A percentile compares a stretch with the other conserved stretches of the same genome.
phyloP scores from a whole-genome alignment of 2,888 invertebrate genomes.

The Salticus scenicus region DNA sequence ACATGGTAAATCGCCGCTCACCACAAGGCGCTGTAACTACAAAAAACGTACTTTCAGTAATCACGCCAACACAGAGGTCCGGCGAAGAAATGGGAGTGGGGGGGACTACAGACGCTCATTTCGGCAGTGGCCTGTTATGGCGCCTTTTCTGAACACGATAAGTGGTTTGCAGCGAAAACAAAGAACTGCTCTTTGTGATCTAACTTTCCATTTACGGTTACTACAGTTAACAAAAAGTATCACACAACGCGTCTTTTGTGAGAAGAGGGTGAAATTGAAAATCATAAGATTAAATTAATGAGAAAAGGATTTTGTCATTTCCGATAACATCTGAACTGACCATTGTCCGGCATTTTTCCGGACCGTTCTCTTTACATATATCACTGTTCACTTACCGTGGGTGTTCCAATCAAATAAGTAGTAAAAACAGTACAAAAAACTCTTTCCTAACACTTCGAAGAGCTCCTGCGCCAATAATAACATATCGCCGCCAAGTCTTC shows the following conservation, averaged over 20 bases:
- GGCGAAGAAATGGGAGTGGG: neutral
- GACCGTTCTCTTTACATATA: neutral
- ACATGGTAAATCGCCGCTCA: constrained; percentile 80
- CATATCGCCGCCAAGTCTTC: neutral
- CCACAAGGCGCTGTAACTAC: constrained; percentile 80
- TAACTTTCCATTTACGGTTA: constrained; percentile 43
- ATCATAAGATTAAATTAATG: neutral
- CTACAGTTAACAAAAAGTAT: constrained; percentile 25
- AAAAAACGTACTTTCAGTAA: neutral
- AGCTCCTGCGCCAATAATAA: too few relatives aligned
- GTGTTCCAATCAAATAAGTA: too few relatives aligned
- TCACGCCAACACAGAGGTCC: neutral
- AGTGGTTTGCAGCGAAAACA: constrained; percentile 14
- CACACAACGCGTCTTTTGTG: neutral
- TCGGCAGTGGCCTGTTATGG: constrained; percentile 1
- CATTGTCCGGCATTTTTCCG: neutral
- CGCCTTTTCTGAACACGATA: constrained; percentile 19
- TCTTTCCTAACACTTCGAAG: too few relatives aligned
- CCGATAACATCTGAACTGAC: neutral
- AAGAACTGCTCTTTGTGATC: constrained; percentile 29
- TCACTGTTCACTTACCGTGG: neutral
- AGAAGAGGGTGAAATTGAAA: neutral
- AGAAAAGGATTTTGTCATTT: neutral
- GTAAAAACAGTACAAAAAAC: neutral
- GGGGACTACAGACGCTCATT: constrained; percentile 7